Percentiles rank a stretch among this genome's conserved stretches.
phyloP scores from a whole-genome alignment of 2,797 vertebrate genomes.

The Rhadinocentrus ornatus region DNA sequence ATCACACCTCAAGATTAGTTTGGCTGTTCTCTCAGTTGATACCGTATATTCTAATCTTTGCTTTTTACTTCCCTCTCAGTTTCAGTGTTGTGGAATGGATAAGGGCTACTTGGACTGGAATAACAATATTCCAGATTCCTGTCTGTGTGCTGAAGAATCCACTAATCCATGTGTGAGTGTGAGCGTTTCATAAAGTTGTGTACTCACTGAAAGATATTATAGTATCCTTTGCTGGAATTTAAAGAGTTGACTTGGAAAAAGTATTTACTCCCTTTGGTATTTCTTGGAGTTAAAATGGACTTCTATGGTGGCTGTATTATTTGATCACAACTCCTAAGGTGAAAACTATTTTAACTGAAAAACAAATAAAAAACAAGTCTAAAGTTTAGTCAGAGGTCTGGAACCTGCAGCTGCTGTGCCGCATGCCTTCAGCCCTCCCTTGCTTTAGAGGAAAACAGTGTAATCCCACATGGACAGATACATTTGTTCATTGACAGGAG shows the following conservation, averaged over 20 bases:
- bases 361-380: too few relatives aligned
- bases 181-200: neutral
- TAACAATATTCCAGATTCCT: slow-evolving; percentile 55
- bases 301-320: too few relatives aligned
- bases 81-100: slow-evolving; percentile 65
- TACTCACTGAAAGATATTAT: neutral
- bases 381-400: too few relatives aligned
- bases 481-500: too few relatives aligned
- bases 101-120: slow-evolving; percentile 65
- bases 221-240: neutral
- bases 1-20: neutral
- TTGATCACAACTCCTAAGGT: too few relatives aligned
- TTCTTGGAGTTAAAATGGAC: too few relatives aligned
- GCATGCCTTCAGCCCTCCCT: too few relatives aligned
- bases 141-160: slow-evolving; percentile 38
- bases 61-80: slow-evolving; percentile 31
- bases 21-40: neutral
- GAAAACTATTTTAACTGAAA: too few relatives aligned
- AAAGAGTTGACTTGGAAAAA: neutral
- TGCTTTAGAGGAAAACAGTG: too few relatives aligned
- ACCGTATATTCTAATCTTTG: neutral
- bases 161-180: slow-evolving; percentile 60
- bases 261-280: neutral
- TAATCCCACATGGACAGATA: too few relatives aligned
- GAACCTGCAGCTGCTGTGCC: too few relatives aligned